These are phyloP conservation scores for Montipora capricornis DNA, from an alignment of 64 coral and sea anemone genomes.

Conservation along the genomic window DNA sequence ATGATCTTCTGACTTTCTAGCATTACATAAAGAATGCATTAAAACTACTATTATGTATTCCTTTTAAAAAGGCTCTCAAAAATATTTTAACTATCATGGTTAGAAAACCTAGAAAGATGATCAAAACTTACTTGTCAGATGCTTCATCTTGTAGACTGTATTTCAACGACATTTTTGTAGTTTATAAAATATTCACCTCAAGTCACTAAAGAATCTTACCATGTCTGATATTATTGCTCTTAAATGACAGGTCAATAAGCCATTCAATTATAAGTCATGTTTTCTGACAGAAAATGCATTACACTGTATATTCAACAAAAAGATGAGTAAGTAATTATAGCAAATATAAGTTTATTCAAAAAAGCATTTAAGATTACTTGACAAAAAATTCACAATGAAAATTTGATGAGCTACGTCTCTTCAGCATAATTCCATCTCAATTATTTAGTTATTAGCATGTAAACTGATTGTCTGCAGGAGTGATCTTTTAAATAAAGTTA, in stretches of 20 bases:
- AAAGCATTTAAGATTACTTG: neutral
- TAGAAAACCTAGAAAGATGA: neutral
- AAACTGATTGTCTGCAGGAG: neutral
- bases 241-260: neutral
- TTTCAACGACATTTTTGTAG: neutral
- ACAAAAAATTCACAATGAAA: neutral
- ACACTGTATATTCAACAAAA: neutral
- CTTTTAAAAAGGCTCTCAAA: too few relatives aligned
- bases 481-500: neutral
- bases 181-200: neutral
- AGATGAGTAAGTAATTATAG: neutral
- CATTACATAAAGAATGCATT: too few relatives aligned
- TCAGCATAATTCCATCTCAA: neutral
- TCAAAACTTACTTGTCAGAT: neutral
- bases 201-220: too few relatives aligned
- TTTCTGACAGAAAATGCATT: neutral
- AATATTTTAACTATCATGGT: too few relatives aligned
- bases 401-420: neutral
- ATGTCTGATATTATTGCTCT: neutral
- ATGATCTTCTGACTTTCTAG: too few relatives aligned
- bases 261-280: neutral
- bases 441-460: neutral
- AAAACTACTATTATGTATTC: too few relatives aligned
- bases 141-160: neutral
- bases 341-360: neutral